phyloP scores from a whole-genome alignment of 1,140 invertebrate genomes.

The Drosophila sp. region DNA sequence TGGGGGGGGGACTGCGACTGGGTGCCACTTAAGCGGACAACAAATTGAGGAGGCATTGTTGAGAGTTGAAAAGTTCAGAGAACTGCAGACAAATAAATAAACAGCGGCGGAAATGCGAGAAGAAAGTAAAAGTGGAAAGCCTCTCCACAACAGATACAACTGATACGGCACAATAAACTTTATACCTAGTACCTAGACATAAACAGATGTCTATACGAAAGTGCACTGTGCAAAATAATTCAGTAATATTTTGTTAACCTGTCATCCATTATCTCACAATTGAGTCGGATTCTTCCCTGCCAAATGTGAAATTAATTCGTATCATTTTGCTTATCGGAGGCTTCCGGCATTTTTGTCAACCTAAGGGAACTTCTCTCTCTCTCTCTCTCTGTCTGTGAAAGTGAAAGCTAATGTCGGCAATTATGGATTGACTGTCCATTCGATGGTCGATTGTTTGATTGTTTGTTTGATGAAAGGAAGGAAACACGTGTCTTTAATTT shows the following conservation, averaged over 20 bases:
- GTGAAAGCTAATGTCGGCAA: constrained; percentile 23
- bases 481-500: constrained; percentile 51
- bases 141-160: background rate
- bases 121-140: constrained; percentile 4
- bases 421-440: constrained; percentile 38
- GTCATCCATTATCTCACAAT: too few species aligned
- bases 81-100: constrained; percentile 27
- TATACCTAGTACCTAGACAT: too few species aligned
- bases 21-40: constrained; percentile 42
- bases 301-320: too few species aligned
- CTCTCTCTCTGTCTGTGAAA: background rate
- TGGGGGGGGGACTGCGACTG: background rate
- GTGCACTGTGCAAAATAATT: constrained; percentile 3
- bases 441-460: constrained; percentile 21
- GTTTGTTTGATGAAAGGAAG: constrained; percentile 15
- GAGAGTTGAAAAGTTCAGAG: constrained; percentile 41
- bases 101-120: constrained; percentile 9
- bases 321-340: too few species aligned
- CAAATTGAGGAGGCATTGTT: constrained; percentile 12
- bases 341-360: too few species aligned
- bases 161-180: too few species aligned
- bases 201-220: background rate
- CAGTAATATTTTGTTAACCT: too few species aligned
- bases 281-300: too few species aligned
- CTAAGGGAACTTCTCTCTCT: background rate